These are phyloP conservation scores for Sciurus carolinensis DNA, from an alignment of 2,797 vertebrate species.

Conservation along the genomic window DNA sequence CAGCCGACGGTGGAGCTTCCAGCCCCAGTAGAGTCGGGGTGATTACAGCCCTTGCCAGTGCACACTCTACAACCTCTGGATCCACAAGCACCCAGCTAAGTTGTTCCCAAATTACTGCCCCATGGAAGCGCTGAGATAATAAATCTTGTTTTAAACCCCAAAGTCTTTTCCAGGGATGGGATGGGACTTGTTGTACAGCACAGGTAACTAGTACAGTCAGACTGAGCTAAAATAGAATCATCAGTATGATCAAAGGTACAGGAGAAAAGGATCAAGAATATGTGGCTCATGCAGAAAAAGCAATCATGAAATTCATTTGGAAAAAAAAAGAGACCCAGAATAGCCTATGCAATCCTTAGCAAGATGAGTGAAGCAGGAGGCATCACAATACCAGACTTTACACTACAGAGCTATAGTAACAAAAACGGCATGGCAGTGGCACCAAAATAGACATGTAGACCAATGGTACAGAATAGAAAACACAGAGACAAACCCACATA, in stretches of 20 bases:
- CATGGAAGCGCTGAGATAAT: not conserved
- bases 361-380: too few relatives aligned
- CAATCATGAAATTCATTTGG: too few relatives aligned
- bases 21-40: not conserved
- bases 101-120: slow-evolving; percentile 1
- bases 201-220: not conserved
- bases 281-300: too few relatives aligned
- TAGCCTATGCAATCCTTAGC: too few relatives aligned
- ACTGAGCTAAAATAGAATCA: not conserved
- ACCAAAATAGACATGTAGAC: too few relatives aligned
- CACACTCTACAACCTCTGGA: not conserved
- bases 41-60: too few relatives aligned
- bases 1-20: not conserved
- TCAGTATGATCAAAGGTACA: not conserved
- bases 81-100: not conserved
- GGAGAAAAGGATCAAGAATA: not conserved
- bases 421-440: too few relatives aligned
- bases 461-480: too few relatives aligned
- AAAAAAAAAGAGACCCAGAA: too few relatives aligned
- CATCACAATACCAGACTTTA: too few relatives aligned
- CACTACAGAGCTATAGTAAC: too few relatives aligned
- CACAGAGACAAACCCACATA: too few relatives aligned
- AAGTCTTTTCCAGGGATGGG: not conserved
- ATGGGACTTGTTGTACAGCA: not conserved
- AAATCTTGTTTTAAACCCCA: not conserved